Base-by-base conservation (phyloP, 2,113 vertebrate genomes). In the Pyrgilauda ruficollis region DNA sequence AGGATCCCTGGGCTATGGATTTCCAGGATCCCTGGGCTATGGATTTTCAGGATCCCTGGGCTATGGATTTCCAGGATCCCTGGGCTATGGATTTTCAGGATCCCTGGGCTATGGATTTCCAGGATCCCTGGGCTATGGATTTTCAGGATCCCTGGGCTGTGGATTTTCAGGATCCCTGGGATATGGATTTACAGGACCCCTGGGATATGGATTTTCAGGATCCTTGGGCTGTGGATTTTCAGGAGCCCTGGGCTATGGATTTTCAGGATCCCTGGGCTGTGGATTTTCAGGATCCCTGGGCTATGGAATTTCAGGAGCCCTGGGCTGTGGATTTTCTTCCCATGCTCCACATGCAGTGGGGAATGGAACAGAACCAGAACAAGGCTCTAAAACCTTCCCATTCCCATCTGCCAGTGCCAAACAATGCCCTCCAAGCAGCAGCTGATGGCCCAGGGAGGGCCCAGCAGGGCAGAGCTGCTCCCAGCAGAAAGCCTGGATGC, bases 311-410 rank as follows among this genome's bases (percentile, higher is more conserved):
- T 1, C 15, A 10, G 37, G 11, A 82, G 41, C 44, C 43, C 30
- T 26, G n/a, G 37, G 35, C 26, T 35, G 2, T 8, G 69, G 28
- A 68, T 68, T 67, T 70, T 56, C 52, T 17, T 67, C 47, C 9
- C 18, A 41, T 4, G 26, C 13, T 59, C 13, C 6, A 2, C 3
- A 5, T 5, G 14, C 21, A 37, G 12, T 0, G 2, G 37, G 37
- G 59, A 58, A 64, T 3, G 31, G 31, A 89, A n/a, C 6, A 39
- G 58, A 79, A 12, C 30, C 72, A 24, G 33, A 43, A 24, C 58
- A 37, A 16, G 39, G 52, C 23, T 62, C 52, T 37, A 21, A 61
- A 58, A 24, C 27, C 2, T 1, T 15, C 63, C 43, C 17, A 1
- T 72, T 78, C 18, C 39, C 24, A 37, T 4, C 33, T 41, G 27